Evolutionary conservation across 2,888 invertebrate species (phyloP), one percentile per base, ranked within the genome.

Genomic region (Euspilapteryx auroguttella): DNA sequence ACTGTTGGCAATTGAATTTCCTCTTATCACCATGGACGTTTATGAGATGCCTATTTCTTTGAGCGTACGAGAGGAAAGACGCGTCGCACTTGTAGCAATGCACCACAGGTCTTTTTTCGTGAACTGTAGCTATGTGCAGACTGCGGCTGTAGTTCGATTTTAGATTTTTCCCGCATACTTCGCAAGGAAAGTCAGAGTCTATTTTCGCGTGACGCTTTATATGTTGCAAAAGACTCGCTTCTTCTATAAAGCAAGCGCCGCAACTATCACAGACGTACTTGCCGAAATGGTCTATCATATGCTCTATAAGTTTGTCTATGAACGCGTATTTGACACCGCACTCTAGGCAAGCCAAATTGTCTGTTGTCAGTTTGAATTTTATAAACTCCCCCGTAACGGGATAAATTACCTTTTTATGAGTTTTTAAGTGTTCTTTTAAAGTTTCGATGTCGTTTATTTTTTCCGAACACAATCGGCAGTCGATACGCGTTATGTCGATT

Each of bases 141-240:
- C 59, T 49, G 7, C 61, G 42, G 6, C 59, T 63, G 24, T 68
- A 64, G 34, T 68, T 71, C 0, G 64, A 66, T 34, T 66, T 65
- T 21, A 78, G 63, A 2, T 40, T 47, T 32, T 75, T 75, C 0
- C 66, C 73, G 27, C 78, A 79, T 0, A 69, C 58, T 1, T 66
- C 59, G 34, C 82, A 82, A 0, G 63, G 57, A 39, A 61, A 64
- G 0, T 43, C 68, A 10, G 73, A 69, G 2, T 75, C 78, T 1
- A 65, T 47, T 5, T 42, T 25, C 5, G 17, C 8, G 14, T 34
- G 36, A 5, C 23, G 17, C 4, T 24, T 26, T 12, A 25, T 24
- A 36, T 61, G 55, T 22, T 41, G 49, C 7, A 37, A 41, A 10
- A 51, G 32, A 22, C 54, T 50, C 1, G 44, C 34, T 2, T 40